Base-by-base conservation (phyloP, 2,113 vertebrate genomes). In the Cercopithecus mona region DNA sequence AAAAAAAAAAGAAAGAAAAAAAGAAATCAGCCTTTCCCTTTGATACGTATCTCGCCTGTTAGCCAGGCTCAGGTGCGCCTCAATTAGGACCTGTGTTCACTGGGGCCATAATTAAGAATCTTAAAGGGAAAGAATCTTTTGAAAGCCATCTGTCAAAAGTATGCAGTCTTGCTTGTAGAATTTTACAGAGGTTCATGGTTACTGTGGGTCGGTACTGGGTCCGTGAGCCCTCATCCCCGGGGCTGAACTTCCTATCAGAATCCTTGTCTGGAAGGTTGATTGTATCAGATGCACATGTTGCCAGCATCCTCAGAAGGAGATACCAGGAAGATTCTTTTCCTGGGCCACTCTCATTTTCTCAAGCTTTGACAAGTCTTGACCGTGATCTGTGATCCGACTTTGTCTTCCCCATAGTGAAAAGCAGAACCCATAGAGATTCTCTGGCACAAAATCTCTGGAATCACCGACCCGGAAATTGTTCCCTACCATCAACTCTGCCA, bases 291-390 rank as follows among this genome's bases (percentile, higher is more conserved):
- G 0, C 1, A 1, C 13, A 0, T 22, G 35, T 30, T 5, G 2
- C 40, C 8, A 10, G 82, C 72, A 1, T 59, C 16, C 3, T 23
- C 14, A 5, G 12, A 23, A 50, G 45, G 78, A 72, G 45, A n/a
- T 0, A 2, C 6, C 1, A 2, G 16, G 6, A 7, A 59, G 38
- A 23, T 25, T 45, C 57, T 76, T 23, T 35, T 0, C 2, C 3
- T 12, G 76, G 17, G 14, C 30, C n/a, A 1, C 1, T 40, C 78
- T 84, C 85, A 27, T 4, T 83, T 70, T 75, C 64, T 78, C 25
- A 3, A 17, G 55, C 11, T 3, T 66, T 8, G 22, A 17, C 2
- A 0, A 38, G 80, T 32, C 32, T 43, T 61, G 6, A 14, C 25
- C 5, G 1, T 12, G 32, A 25, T 30, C 76, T 59, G 61, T 32